Base-by-base conservation (phyloP, 2,113 vertebrate species). In the Empidonax traillii region DNA sequence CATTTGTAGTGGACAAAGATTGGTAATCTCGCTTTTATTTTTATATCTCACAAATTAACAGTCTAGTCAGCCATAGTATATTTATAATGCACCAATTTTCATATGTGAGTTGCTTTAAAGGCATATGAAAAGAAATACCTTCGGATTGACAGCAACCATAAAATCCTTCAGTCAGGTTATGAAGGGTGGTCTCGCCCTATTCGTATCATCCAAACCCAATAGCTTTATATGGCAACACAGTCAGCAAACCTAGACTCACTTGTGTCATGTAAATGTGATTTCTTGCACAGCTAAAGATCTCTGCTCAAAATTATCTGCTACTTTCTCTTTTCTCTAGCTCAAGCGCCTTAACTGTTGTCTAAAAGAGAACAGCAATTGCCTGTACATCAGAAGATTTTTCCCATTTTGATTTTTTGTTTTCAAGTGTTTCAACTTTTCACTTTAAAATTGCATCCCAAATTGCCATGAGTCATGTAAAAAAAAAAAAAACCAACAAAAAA, bases 221-320 rank as follows among this genome's bases (percentile, higher is more conserved):
- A 62, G 37, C 20, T 74, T 71, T 43, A 53, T n/a, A 71, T 94
- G 62, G 8, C 21, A 73, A 16, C 5, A 35, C 6, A 35, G 37
- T 28, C 47, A 79, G 22, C 7, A 79, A 75, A 67, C 4, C 8
- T 63, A 41, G 25, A 58, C 37, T 76, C 69, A 20, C 4, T 88
- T 20, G 56, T 47, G 18, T 2, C 39, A 12, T 4, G 2, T 20
- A 21, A 49, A 33, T 14, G 8, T 0, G 0, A 16, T 30, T 74
- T 79, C 4, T 41, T 12, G 12, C 18, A 35, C 4, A 43, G 35
- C 37, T 80, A 51, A 44, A 81, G 24, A 18, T 23, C 8, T 5
- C 3, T 25, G 13, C 8, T 22, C 65, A 75, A 90, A 74, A 59
- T 44, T 74, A 82, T 39, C 31, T 59, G 4, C 8, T 8, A 27